Percentiles rank a stretch among this genome's conserved stretches.
Conservation (phyloP, 2,888 invertebrate species). For the Bruchidius siliquastri region DNA sequence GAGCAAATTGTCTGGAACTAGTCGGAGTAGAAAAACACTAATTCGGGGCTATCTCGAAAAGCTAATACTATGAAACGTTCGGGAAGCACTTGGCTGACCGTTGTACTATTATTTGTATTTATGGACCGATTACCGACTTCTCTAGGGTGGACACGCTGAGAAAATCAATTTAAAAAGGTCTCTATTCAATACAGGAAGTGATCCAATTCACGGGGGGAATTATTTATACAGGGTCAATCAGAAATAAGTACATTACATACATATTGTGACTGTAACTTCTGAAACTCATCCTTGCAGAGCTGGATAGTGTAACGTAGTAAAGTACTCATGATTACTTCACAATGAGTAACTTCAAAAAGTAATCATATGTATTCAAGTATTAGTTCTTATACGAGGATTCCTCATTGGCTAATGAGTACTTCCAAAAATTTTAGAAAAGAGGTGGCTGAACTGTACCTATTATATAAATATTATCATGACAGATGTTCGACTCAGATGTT, state of each 20-base stretch:
- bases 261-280: too few species aligned
- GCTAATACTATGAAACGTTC: constrained; percentile 23
- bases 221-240: not conserved
- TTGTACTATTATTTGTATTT: constrained; percentile 1
- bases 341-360: too few species aligned
- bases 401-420: too few species aligned
- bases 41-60: constrained; percentile 16
- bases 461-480: too few species aligned
- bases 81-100: constrained; percentile 10
- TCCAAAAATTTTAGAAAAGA: too few species aligned
- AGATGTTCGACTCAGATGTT: too few species aligned
- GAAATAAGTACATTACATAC: not conserved
- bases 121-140: not conserved
- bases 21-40: constrained; percentile 24
- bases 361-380: too few species aligned
- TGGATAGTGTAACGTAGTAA: too few species aligned
- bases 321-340: too few species aligned
- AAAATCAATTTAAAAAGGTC: not conserved
- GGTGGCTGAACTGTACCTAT: too few species aligned
- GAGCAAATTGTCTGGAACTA: constrained; percentile 36
- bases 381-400: too few species aligned
- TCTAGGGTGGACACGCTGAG: not conserved
- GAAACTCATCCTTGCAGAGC: too few species aligned
- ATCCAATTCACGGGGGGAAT: not conserved
- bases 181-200: not conserved